Conservation (phyloP, 2,113 vertebrate species). For the Procapra przewalskii region DNA sequence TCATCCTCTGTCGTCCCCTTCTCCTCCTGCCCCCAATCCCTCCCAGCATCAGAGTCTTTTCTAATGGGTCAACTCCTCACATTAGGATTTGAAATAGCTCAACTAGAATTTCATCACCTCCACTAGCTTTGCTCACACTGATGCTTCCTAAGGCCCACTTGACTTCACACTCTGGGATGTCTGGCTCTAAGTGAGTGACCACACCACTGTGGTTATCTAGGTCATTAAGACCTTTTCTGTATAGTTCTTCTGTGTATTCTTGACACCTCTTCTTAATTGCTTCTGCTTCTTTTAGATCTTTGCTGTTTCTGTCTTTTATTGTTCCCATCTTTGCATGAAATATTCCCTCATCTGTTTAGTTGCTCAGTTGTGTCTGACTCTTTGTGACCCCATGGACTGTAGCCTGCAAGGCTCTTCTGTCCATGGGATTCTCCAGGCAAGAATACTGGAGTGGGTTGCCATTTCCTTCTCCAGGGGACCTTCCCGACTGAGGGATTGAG, state of each 20-base stretch:
- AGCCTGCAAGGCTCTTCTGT: background rate
- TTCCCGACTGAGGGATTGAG: background rate
- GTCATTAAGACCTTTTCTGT: background rate
- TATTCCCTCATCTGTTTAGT: background rate
- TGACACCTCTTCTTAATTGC: background rate
- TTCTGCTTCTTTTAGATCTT: background rate
- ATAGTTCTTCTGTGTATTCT: background rate
- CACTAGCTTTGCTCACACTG: background rate
- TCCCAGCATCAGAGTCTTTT: no score
- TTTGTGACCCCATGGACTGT: background rate
- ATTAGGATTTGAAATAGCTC: background rate
- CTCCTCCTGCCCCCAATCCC: no score
- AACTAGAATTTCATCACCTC: background rate
- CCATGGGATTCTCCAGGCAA: background rate
- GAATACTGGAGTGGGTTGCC: background rate
- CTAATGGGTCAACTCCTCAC: no score
- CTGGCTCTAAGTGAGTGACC: background rate
- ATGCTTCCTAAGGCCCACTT: background rate
- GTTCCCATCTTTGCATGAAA: background rate
- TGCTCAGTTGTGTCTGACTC: background rate
- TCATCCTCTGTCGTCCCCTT: no score
- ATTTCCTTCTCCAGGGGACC: background rate
- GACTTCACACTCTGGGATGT: background rate
- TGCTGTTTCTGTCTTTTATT: background rate
- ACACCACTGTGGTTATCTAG: background rate